These are phyloP conservation scores for Falco berigora DNA, from an alignment of 2,797 vertebrate genomes.

Conservation along the genomic window DNA sequence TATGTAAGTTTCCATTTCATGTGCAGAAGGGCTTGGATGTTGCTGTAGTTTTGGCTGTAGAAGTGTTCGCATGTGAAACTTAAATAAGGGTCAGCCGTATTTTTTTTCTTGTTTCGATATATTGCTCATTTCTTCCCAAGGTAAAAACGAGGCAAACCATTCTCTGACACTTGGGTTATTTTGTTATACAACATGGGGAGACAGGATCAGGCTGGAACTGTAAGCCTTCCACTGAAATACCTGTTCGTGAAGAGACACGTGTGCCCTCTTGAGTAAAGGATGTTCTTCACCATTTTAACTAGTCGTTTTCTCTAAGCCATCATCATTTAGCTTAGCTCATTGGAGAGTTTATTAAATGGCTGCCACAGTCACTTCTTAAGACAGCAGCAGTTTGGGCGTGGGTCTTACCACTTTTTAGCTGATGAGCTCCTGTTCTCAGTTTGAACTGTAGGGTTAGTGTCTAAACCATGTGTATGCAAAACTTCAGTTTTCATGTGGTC, in stretches of 20 bases:
- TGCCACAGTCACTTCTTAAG: neutral
- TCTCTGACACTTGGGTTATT: neutral
- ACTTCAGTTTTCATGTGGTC: neutral
- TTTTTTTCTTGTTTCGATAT: neutral
- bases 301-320: neutral
- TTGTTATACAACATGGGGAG: neutral
- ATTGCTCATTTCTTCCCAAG: neutral
- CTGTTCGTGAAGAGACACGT: neutral
- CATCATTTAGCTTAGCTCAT: neutral
- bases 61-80: neutral
- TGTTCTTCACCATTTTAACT: neutral
- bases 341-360: neutral
- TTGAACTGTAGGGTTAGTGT: neutral
- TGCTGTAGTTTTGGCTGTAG: neutral
- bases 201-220: neutral
- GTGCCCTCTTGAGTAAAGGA: neutral
- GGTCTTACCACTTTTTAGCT: neutral
- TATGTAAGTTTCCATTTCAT: neutral
- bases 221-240: neutral
- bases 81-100: neutral
- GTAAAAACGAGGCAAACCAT: neutral
- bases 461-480: neutral
- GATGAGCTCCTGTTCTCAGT: neutral
- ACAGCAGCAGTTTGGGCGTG: neutral
- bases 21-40: neutral